Evolutionary conservation across 2,888 invertebrate species (phyloP).

Genomic region (Cataglyphis rosenhaueri): DNA sequence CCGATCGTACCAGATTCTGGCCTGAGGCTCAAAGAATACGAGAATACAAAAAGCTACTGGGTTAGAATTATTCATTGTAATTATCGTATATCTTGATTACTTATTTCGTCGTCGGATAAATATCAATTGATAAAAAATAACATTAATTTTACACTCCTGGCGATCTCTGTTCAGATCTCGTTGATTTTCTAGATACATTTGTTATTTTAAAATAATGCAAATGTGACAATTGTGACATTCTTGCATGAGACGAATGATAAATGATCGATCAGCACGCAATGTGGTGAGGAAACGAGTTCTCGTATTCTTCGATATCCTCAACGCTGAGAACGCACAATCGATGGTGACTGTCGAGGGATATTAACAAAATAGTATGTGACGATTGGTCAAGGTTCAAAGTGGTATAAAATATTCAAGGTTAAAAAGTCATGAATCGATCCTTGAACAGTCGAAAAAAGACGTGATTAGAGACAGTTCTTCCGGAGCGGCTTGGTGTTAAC

Average conservation of each 20-base stretch:
- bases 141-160: neutral
- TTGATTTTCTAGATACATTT: neutral
- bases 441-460: constrained; percentile 81
- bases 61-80: neutral
- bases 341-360: constrained; percentile 62
- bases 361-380: constrained; percentile 54
- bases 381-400: constrained; percentile 60
- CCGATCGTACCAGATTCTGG: constrained; percentile 48
- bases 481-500: constrained; percentile 60
- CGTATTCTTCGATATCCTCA: constrained; percentile 37
- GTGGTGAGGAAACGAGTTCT: neutral
- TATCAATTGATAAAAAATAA: neutral
- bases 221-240: neutral
- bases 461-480: constrained; percentile 76
- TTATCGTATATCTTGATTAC: neutral
- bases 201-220: neutral
- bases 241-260: neutral
- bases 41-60: neutral
- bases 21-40: constrained; percentile 36
- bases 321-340: constrained; percentile 52
- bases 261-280: neutral
- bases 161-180: neutral
- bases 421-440: constrained; percentile 77
- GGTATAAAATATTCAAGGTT: constrained; percentile 63
- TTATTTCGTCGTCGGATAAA: neutral